Evolutionary conservation across 2,888 invertebrate species (phyloP), one percentile per base, ranked within the genome.

Genomic region (Mamestra brassicae): DNA sequence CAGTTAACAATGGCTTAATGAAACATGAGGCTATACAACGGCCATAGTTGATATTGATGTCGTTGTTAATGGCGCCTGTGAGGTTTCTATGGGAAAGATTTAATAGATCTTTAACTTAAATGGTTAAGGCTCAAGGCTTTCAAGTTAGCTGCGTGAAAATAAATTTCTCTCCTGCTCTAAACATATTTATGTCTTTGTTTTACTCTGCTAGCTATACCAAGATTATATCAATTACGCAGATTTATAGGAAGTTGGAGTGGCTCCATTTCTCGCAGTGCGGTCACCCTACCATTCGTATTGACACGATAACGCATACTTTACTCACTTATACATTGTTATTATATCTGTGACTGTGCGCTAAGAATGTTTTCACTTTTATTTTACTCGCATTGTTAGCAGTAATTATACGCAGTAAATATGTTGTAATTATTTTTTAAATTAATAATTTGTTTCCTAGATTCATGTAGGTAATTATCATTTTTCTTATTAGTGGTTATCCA

Each of bases 311-410:
- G 36, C 45, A 55, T 68, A 80, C 62, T 38, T 58, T 64, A 71
- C n/a, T 34, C 57, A 63, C 11, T 26, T 54, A 74, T 47, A 79
- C 11, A 65, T 62, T 62, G 57, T 64, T 69, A 82, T 52, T 55
- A 45, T 13, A 58, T 15, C 34, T 58, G 58, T 58, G 36, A 42
- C 38, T 57, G 34, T 38, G 7, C 15, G 55, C n/a, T 26, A 69
- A 55, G 1, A 66, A 70, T 58, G 47, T 58, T 80, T 83, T 83
- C 80, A 68, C 84, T 83, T 81, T 81, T 83, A 78, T 77, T 72
- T 82, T 60, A 78, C 47, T 45, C 8, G 15, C 54, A 42, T 60
- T 77, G n/a, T 52, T 47, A 7, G 38, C 26, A 7, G 42, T 34
- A 8, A 34, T n/a, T 36, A 34, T 45, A 61, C 38, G 15, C 38